Conservation (phyloP, 2,888 invertebrate species). For the Eurois occulta region DNA sequence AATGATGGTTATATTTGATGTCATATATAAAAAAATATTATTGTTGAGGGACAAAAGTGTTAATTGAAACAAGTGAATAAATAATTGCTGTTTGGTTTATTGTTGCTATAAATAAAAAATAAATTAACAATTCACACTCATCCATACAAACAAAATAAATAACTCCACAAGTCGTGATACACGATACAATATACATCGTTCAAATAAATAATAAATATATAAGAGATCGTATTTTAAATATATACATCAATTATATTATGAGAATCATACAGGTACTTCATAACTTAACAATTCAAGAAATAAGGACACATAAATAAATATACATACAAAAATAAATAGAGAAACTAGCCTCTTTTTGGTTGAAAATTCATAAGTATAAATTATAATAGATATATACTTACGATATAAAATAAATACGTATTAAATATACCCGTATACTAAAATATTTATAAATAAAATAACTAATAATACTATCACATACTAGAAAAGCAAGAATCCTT, state of each 20-base stretch:
- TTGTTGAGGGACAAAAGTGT: background rate
- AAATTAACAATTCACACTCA: constrained; percentile 70
- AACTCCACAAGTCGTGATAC: constrained; percentile 73
- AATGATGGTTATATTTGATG: background rate
- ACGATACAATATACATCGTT: constrained; percentile 71
- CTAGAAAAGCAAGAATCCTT: constrained; percentile 76
- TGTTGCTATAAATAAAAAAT: constrained; percentile 66
- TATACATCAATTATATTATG: constrained; percentile 49
- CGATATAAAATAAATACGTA: constrained; percentile 36
- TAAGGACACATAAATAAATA: constrained; percentile 24
- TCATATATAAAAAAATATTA: background rate
- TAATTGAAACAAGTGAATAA: constrained; percentile 36
- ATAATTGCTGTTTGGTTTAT: constrained; percentile 63
- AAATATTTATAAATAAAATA: constrained; percentile 60
- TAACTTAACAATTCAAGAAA: constrained; percentile 25
- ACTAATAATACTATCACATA: constrained; percentile 68
- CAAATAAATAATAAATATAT: constrained; percentile 61
- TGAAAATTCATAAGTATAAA: constrained; percentile 19
- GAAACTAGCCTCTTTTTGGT: constrained; percentile 39
- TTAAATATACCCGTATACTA: constrained; percentile 49
- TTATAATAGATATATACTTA: constrained; percentile 24
- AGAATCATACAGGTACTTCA: constrained; percentile 51
- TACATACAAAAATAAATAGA: constrained; percentile 22
- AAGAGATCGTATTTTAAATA: constrained; percentile 63
- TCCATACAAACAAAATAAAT: constrained; percentile 67